phyloP scores from a whole-genome alignment of 2,888 invertebrate species.

The Chrysomela aeneicollis region DNA sequence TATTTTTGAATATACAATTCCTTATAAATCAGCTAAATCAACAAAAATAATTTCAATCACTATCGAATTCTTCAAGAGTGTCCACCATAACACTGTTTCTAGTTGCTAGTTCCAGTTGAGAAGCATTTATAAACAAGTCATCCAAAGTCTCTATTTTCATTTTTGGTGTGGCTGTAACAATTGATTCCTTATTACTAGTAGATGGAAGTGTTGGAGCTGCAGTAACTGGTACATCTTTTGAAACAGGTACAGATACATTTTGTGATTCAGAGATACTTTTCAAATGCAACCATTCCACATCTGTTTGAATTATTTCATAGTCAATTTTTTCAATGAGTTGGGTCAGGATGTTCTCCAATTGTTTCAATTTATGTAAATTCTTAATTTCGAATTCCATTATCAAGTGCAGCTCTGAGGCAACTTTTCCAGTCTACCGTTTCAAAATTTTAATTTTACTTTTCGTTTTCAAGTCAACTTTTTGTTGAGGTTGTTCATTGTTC shows the following conservation, averaged over 20 bases:
- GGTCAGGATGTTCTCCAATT: constrained; percentile 38
- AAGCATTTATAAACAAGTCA: constrained; percentile 13
- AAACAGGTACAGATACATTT: background rate
- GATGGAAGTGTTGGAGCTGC: background rate
- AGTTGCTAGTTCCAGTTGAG: constrained; percentile 17
- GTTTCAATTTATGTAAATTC: constrained; percentile 37
- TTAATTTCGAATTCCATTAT: constrained; percentile 37
- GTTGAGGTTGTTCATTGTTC: too few species aligned
- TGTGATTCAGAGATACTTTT: constrained; percentile 38
- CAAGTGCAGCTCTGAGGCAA: too few species aligned
- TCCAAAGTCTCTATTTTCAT: constrained; percentile 13
- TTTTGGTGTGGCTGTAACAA: background rate
- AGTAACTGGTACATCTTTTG: background rate
- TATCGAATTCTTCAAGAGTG: constrained; percentile 41
- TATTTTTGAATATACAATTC: background rate
- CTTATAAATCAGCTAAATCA: background rate
- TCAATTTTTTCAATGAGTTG: constrained; percentile 45
- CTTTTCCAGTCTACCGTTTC: too few species aligned
- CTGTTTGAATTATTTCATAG: constrained; percentile 48
- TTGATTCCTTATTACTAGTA: background rate
- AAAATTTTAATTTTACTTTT: too few species aligned
- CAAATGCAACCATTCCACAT: constrained; percentile 50
- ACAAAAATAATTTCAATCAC: constrained; percentile 32
- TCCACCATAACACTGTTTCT: background rate
- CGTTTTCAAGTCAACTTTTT: too few species aligned